Base-by-base conservation (phyloP, 2,113 vertebrate species). In the Argyrosomus japonicus region DNA sequence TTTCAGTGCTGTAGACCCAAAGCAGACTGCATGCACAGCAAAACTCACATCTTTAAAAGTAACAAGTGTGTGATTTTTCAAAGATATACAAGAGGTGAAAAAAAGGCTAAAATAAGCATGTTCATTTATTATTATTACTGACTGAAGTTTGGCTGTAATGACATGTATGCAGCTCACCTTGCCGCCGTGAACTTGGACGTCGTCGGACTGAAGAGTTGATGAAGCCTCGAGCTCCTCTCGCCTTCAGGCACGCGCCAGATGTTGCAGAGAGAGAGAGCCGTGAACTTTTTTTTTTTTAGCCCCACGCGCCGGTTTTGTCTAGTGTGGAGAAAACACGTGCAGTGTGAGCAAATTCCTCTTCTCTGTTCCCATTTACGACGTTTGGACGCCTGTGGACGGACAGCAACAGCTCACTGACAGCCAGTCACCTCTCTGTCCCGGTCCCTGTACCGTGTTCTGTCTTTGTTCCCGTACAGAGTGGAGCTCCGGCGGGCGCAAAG, bases 131-230 rank as follows among this genome's bases (percentile, higher is more conserved):
- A 47, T 9, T 25, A 25, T 17, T 6, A 3, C 3, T 9, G 36
- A 3, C 2, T 45, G 23, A 47, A 17, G 64, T 4, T 6, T 2
- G 5, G 17, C 18, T 8, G 11, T 19, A 15, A 12, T 19, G 21
- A 45, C 61, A 47, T 43, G 61, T 25, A 29, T 15, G 27, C 6
- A 4, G 68, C 87, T 82, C 78, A 89, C 88, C 84, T 82, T 51
- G 3, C 45, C 36, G 77, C 68, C 56, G 45, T 32, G 58, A 68
- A 75, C 56, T 48, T 23, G 58, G 9, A 61, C 5, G 27, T 27
- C 12, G 29, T 68, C 19, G 19, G 51, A 23, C 14, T 4, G 25
- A 50, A 4, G 2, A 17, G 23, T n/a, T 32, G 12, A 8, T 36
- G 51, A 48, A 40, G 36, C 36, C 36, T 40, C 36, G 36, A n/a